A percentile compares a stretch with the other conserved stretches of the same genome.
phyloP scores from a whole-genome alignment of 2,888 invertebrate species.

The Apamea epomidion region DNA sequence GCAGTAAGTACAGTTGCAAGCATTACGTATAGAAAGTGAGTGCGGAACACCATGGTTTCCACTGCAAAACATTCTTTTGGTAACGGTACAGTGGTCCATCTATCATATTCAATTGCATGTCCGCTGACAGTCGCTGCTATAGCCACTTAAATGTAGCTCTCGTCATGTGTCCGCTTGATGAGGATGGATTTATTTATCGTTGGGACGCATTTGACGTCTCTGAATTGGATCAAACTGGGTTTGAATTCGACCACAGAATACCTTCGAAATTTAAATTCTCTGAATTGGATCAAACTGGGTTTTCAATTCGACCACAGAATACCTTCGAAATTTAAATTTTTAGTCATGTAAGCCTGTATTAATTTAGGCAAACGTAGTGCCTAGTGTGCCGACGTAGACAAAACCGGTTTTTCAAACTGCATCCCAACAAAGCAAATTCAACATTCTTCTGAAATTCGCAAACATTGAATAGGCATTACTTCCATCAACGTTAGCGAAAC shows the following conservation, averaged over 20 bases:
- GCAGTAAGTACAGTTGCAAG: constrained; percentile 31
- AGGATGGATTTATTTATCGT: constrained; percentile 72
- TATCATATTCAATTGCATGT: constrained; percentile 78
- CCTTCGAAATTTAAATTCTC: constrained; percentile 1
- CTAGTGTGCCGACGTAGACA: constrained; percentile 5
- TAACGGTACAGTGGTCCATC: constrained; percentile 70
- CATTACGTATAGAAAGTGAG: constrained; percentile 56
- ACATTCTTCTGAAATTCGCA: constrained; percentile 16
- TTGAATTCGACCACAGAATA: constrained; percentile 21
- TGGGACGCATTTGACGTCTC: constrained; percentile 51
- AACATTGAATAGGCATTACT: constrained; percentile 17
- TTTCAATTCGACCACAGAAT: constrained; percentile 22
- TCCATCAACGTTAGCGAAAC: constrained; percentile 19
- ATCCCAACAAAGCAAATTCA: constrained; percentile 31
- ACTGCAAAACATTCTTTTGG: constrained; percentile 53
- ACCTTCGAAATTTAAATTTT: background rate
- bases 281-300: constrained; percentile 50
- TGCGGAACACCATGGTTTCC: constrained; percentile 42
- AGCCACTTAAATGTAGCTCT: constrained; percentile 59
- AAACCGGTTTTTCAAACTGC: constrained; percentile 31
- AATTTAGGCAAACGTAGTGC: background rate
- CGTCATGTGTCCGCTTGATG: constrained; percentile 69
- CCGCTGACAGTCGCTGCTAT: constrained; percentile 67
- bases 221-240: constrained; percentile 50
- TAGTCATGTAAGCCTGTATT: background rate